Percentiles rank a stretch among this genome's conserved stretches.
Evolutionary conservation across 2,797 vertebrate genomes (phyloP).

Genomic region (Coluber constrictor): DNA sequence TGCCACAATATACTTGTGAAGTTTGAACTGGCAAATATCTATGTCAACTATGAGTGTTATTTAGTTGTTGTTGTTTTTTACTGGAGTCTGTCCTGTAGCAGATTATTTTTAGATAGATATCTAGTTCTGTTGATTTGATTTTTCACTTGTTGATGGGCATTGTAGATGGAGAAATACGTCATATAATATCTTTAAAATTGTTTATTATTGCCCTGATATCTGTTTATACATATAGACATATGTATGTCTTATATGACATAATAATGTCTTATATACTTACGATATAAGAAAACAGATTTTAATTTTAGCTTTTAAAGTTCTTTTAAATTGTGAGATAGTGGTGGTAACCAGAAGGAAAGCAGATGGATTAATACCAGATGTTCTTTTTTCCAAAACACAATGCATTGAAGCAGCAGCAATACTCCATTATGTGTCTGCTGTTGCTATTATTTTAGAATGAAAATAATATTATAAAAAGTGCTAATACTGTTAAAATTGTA

Average conservation of each 20-base stretch:
- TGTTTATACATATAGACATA: background rate
- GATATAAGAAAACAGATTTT: background rate
- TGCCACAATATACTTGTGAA: background rate
- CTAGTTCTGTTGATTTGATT: background rate
- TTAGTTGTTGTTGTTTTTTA: background rate
- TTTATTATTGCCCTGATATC: background rate
- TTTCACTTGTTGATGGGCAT: background rate
- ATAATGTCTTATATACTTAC: background rate
- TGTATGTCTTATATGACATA: too few species aligned
- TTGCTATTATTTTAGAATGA: background rate
- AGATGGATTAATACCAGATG: too few species aligned
- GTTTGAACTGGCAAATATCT: background rate
- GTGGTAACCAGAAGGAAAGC: too few species aligned
- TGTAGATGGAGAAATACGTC: background rate
- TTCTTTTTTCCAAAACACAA: background rate
- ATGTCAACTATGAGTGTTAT: background rate
- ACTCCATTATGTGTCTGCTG: background rate
- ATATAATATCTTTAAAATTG: background rate
- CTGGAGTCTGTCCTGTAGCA: background rate
- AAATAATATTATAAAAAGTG: background rate
- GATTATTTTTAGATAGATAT: background rate
- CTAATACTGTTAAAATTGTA: background rate
- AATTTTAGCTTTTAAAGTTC: background rate
- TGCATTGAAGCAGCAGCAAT: background rate
- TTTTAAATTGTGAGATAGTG: too few species aligned